A percentile compares a stretch with the other conserved stretches of the same genome.
These are phyloP conservation scores for Boulengeromyrus knoepffleri DNA, from an alignment of 2,113 vertebrate species.

Conservation along the genomic window DNA sequence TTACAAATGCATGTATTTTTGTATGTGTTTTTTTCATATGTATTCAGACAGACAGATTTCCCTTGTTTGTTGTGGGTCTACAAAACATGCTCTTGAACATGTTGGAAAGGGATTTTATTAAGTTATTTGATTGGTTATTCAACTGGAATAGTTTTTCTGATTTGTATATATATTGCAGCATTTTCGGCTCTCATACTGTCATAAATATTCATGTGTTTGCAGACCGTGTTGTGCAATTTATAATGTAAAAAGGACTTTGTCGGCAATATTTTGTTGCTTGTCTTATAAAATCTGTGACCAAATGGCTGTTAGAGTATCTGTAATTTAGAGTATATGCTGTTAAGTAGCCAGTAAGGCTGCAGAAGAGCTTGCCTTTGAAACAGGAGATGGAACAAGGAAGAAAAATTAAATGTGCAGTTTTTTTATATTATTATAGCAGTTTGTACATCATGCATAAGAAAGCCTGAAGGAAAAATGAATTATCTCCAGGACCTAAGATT, in stretches of 20 bases:
- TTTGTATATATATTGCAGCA: background rate
- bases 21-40: background rate
- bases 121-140: background rate
- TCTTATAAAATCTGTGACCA: background rate
- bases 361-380: background rate
- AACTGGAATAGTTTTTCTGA: background rate
- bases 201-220: constrained; percentile 4
- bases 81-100: background rate
- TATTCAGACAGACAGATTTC: background rate
- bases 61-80: background rate
- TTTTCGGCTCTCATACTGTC: background rate
- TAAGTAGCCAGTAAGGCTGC: background rate
- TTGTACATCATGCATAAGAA: background rate
- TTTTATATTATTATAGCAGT: background rate
- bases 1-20: background rate
- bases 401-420: background rate
- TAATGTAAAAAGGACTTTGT: background rate
- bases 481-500: background rate
- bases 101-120: background rate
- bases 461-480: background rate
- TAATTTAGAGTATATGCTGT: background rate
- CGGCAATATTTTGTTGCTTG: background rate
- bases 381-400: background rate
- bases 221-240: background rate
- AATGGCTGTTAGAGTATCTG: background rate